Evolutionary conservation across 1,140 invertebrate genomes (phyloP), one percentile per base, ranked within the genome.

Genomic region (Lerema accius): DNA sequence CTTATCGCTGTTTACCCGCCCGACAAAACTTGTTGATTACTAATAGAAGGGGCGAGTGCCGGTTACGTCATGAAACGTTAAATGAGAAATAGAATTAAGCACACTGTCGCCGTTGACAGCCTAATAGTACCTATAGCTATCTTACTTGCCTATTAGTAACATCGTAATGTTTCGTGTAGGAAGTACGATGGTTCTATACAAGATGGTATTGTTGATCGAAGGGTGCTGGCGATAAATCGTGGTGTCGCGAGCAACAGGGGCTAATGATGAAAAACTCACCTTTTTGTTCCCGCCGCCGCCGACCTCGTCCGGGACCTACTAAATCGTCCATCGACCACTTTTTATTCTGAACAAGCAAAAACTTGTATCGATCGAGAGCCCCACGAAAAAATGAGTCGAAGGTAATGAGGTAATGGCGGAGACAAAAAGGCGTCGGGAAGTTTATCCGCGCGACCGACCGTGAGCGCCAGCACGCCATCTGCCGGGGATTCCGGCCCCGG

Each of bases 261-360:
- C 50, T 53, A 51, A 51, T 51, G 32, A 35, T 53, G 50, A 53
- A 53, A 53, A 53, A 40, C 35, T 40, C 39, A 17, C 39, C 35
- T 53, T 53, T 53, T 53, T 39, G 35, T 53, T 40, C 39, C n/a
- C n/a, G n/a, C n/a, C n/a, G n/a, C 35, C 50, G 39, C 19, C 50
- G 50, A 53, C 50, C 50, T 53, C 50, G 50, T 53, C 50, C 10
- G 28, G 49, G 16, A 28, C 16, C 50, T 53, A 53, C 35, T 39
- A 40, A 53, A 40, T 53, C 32, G 23, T 16, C 50, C 50, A 53
- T 40, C 39, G 37, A 16, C 49, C 49, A 51, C 35, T 53, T 53
- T 53, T 53, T 53, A 53, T 32, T 40, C 35, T n/a, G 14, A 23
- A 40, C 23, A 10, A 13, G 35, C 50, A 53, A 53, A 53, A 53